These are phyloP conservation scores for Drosophila birchii DNA, from an alignment of 2,888 invertebrate species.

Conservation along the genomic window DNA sequence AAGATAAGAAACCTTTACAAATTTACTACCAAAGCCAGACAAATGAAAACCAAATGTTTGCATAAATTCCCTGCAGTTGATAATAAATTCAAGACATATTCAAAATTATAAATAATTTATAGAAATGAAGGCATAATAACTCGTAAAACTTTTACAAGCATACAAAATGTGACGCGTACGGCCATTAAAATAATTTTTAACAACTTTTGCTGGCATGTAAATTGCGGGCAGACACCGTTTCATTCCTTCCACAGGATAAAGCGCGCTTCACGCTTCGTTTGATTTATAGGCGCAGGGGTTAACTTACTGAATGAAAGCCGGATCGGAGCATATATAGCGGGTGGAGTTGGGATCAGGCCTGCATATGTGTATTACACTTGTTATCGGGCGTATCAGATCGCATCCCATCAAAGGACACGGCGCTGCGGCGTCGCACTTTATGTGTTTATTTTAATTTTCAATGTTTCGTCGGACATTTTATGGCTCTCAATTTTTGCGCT, in stretches of 20 bases:
- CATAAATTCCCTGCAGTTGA: neutral
- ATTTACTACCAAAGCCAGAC: neutral
- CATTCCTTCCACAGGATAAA: conserved; percentile 57
- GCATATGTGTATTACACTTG: conserved; percentile 57
- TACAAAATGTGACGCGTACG: conserved; percentile 36
- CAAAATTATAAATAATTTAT: conserved; percentile 41
- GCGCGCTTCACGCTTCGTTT: conserved; percentile 67
- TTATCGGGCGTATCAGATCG: conserved; percentile 54
- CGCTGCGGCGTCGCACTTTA: conserved; percentile 47
- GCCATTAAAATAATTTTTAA: conserved; percentile 55
- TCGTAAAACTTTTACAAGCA: conserved; percentile 48
- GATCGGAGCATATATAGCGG: conserved; percentile 16
- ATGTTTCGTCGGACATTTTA: conserved; percentile 67
- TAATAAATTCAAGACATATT: conserved; percentile 26
- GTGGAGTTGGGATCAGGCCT: conserved; percentile 7
- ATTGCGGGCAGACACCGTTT: conserved; percentile 59
- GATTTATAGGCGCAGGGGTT: conserved; percentile 60
- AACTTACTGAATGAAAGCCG: conserved; percentile 28
- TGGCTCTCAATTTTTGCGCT: conserved; percentile 74
- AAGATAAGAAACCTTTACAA: neutral
- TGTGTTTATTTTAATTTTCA: conserved; percentile 78
- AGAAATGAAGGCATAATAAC: conserved; percentile 35
- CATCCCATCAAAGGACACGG: conserved; percentile 13
- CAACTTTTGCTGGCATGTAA: conserved; percentile 46
- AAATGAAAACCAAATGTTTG: conserved; percentile 2